Evolutionary conservation across 2,113 vertebrate genomes (phyloP).

Genomic region (Fulmarus glacialis): DNA sequence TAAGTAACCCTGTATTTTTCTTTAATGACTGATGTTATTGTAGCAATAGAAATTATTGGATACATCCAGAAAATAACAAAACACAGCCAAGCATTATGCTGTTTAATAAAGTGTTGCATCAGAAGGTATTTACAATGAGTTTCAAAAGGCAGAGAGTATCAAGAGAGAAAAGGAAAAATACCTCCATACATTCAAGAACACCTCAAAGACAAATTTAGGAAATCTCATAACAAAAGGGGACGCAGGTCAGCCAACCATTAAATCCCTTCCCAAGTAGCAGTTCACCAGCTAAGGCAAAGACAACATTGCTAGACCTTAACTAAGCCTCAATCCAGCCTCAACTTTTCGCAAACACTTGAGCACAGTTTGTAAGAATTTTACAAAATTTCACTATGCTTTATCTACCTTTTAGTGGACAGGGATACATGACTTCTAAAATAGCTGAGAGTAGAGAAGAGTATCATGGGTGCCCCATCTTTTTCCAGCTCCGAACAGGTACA

Average conservation of each 20-base stretch:
- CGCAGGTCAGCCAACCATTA: background rate
- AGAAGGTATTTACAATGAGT: background rate
- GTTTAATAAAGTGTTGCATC: conserved; percentile 16
- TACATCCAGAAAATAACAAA: background rate
- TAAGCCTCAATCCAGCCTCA: background rate
- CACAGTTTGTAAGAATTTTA: background rate
- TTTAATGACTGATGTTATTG: background rate
- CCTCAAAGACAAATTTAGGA: background rate
- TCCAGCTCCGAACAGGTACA: background rate
- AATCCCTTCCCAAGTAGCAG: background rate
- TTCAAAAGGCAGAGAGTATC: background rate
- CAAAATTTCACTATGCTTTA: background rate
- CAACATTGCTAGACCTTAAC: background rate
- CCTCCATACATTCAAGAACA: background rate
- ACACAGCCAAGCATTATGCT: background rate
- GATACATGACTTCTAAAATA: background rate
- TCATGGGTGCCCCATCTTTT: background rate
- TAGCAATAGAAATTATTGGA: background rate
- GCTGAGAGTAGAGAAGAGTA: background rate
- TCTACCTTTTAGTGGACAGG: background rate
- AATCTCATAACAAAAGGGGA: background rate
- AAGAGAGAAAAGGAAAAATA: background rate
- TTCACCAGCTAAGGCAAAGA: background rate
- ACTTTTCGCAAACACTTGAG: background rate
- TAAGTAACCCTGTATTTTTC: conserved; percentile 20